Evolutionary conservation across 2,113 vertebrate species (phyloP).

Genomic region (Haemorhous mexicanus): DNA sequence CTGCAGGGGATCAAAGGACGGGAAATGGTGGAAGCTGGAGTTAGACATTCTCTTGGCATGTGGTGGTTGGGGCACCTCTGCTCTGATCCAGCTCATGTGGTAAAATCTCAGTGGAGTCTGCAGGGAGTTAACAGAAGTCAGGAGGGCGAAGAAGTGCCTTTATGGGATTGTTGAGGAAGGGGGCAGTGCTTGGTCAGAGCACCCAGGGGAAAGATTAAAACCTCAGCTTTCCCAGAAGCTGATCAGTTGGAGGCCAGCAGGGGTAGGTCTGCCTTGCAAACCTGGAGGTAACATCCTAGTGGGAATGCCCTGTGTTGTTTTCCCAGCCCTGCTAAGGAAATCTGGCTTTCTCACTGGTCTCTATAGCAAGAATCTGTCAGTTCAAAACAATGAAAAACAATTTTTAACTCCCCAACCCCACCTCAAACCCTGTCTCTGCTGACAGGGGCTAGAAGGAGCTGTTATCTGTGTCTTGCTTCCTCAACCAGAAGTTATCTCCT

Average conservation of each 20-base stretch:
- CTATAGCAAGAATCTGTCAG: not conserved
- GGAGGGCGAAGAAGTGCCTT: not conserved
- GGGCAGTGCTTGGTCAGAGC: not conserved
- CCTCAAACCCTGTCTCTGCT: not conserved
- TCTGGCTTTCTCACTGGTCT: not conserved
- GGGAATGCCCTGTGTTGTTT: not conserved
- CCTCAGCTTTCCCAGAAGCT: not conserved
- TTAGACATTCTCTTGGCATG: rapidly evolving
- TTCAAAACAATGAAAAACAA: not conserved
- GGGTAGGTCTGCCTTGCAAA: not conserved
- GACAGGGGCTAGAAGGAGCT: not conserved
- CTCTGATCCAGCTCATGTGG: not conserved
- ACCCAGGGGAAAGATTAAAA: not conserved
- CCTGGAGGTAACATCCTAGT: not conserved
- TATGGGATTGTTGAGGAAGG: not conserved
- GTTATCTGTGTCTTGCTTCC: not conserved
- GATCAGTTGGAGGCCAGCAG: not conserved
- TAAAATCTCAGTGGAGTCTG: not conserved
- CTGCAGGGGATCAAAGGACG: conserved; percentile 3
- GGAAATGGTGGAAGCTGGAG: conserved; percentile 8
- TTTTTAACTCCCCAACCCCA: not conserved
- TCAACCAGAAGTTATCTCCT: not conserved
- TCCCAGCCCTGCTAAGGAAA: not conserved
- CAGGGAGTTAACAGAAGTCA: not conserved
- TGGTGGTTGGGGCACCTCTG: not conserved